Evolutionary conservation across 2,113 vertebrate species (phyloP), one percentile per base, ranked within the genome.

Genomic region (Motacilla alba): DNA sequence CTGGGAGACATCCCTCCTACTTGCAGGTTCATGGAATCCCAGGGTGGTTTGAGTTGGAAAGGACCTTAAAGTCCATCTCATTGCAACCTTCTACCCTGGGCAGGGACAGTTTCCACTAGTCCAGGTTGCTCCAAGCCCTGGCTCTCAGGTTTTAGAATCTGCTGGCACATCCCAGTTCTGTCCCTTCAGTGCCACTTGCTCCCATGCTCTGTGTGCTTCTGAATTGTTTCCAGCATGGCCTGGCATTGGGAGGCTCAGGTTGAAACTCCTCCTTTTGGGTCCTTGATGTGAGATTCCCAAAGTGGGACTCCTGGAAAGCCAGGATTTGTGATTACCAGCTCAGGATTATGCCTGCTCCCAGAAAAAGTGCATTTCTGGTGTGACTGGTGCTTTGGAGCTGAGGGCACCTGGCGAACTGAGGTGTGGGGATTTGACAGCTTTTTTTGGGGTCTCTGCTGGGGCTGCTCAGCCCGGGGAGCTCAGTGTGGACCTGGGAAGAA

Each of bases 301-400:
- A 43, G 37, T 0, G 4, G 20, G 9, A 2, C 27, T n/a, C 26
- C 52, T 15, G 13, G 41, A 31, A 39, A 63, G n/a, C 2, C 13
- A 8, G 35, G 58, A 59, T 59, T 59, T 59, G 10, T 35, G n/a
- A 59, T 7, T n/a, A 56, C 19, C 24, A n/a, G 28, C 69, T 94
- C 56, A 9, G 80, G 31, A 6, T 1, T 2, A 37, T 0, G 9
- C 19, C 60, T 5, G 7, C 24, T 73, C 39, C 56, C 18, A 6
- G 1, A 5, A 21, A 2, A 62, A 24, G 13, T 1, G 16, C 1
- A 0, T 49, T 13, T 3, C 11, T n/a, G 67, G 1, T 13, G 24
- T 13, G 50, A 8, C 15, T 3, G 69, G 39, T 31, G 39, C 74
- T 63, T 33, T 49, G 49, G 41, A 23, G n/a, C 67, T 24, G 60